phyloP scores from a whole-genome alignment of 2,797 vertebrate genomes.

The Enteromius treurensis region DNA sequence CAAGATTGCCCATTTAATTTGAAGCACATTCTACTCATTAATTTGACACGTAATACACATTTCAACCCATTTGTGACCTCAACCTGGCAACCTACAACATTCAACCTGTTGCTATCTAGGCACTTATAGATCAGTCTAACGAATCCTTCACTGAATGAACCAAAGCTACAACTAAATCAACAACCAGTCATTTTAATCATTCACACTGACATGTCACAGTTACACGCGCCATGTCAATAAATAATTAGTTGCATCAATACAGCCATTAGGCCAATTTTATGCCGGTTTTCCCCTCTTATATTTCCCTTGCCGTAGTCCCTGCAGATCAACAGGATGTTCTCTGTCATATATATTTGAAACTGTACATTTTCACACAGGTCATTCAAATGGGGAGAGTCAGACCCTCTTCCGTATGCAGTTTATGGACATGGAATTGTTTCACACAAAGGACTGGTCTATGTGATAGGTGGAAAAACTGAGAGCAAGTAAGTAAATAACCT shows the following conservation, averaged over 20 bases:
- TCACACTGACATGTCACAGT: background rate
- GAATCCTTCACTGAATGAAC: background rate
- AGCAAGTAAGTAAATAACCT: slow-evolving; percentile 81
- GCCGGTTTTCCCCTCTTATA: background rate
- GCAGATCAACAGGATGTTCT: background rate
- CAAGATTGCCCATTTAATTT: no score
- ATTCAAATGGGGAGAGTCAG: slow-evolving; percentile 98
- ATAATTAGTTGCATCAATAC: background rate
- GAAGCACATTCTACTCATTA: no score
- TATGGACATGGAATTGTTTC: slow-evolving; percentile 91
- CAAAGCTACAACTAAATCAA: background rate
- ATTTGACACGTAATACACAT: no score
- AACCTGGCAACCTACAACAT: no score
- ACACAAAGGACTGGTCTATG: slow-evolving; percentile 86
- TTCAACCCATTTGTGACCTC: no score
- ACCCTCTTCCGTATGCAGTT: slow-evolving; percentile 88
- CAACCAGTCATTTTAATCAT: background rate
- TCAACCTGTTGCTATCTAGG: no score
- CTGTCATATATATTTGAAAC: background rate
- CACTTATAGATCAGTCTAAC: background rate
- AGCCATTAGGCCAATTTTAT: background rate
- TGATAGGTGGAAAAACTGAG: slow-evolving; percentile 91
- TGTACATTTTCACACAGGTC: slow-evolving; percentile 78
- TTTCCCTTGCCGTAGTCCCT: background rate
- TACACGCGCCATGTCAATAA: background rate